These are phyloP conservation scores for Montifringilla adamsi DNA, from an alignment of 2,113 vertebrate genomes.

Conservation along the genomic window DNA sequence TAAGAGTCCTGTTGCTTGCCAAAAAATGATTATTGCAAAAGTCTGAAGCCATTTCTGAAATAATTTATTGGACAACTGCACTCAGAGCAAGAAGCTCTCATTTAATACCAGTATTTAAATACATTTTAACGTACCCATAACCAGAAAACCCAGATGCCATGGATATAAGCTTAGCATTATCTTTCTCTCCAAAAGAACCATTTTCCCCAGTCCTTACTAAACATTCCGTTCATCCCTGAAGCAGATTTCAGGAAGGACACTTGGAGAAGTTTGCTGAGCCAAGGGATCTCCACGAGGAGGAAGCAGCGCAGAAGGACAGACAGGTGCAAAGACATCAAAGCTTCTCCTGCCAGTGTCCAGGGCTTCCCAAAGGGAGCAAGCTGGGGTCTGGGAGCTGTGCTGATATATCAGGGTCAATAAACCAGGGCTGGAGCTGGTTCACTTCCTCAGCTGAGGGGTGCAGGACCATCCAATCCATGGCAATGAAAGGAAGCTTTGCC, in stretches of 20 bases:
- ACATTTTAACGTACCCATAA: background rate
- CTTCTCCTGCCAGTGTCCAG: background rate
- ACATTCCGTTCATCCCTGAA: background rate
- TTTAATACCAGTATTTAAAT: slow-evolving; percentile 61
- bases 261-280: background rate
- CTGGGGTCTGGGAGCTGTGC: background rate
- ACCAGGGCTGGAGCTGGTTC: background rate
- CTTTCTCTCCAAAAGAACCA: background rate
- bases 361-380: background rate
- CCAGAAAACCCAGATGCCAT: background rate
- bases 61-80: slow-evolving; percentile 30
- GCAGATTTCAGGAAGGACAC: background rate
- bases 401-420: accelerated
- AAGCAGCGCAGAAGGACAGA: background rate
- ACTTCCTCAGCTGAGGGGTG: background rate
- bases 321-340: background rate
- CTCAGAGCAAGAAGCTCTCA: slow-evolving; percentile 16
- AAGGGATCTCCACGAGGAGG: background rate
- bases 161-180: background rate
- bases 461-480: background rate
- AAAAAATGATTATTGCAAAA: slow-evolving; percentile 37
- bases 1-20: slow-evolving; percentile 44
- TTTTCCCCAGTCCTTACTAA: background rate
- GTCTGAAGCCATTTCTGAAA: slow-evolving; percentile 25
- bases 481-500: background rate